Evolutionary conservation across 2,113 vertebrate species (phyloP), one percentile per base, ranked within the genome.

Genomic region (Triplophysa tibetana): DNA sequence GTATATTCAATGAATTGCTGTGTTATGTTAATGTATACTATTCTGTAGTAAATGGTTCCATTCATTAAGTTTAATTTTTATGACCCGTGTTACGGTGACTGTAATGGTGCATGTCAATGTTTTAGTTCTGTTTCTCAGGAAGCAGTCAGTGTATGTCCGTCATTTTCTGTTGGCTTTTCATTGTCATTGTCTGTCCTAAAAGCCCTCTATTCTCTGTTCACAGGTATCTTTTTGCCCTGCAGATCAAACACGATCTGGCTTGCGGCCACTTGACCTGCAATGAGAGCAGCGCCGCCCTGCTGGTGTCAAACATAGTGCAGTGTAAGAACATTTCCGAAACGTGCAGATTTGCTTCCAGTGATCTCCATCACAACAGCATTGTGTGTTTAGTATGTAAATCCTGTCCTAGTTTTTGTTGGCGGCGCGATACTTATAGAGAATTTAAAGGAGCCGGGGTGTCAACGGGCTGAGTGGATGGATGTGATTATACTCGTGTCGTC

Each of bases 201-300:
- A 14, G 26, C 16, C 4, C 23, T 21, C 33, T 19, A 2, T 77
- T 67, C 45, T 78, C 85, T 60, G 24, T 63, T 85, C 83, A 10
- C 91, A 99, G 98, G 94, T 99, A 99, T 91, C 94, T 99, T 83
- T 99, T 99, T 89, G 96, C 97, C 38, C 93, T 99, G 77, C 98
- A 99, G 88, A 94, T 99, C 86, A 98, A 96, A 90, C 96, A 97
- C 88, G 98, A 99, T 86, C 82, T 99, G 88, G 95, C 93, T 72
- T 92, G 94, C 62, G 96, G 96, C 85, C 93, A 92, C 73, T 86
- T 99, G 86, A 96, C 94, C 0, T 98, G 96, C 87, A 99, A 95
- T 0, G 97, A 98, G 84, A 96, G 92, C 89, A 98, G 97, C 24
- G 92, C 96, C 0, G 97, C 98, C 3, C 94, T 99, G 82, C 88